Evolutionary conservation across 37 sponge, comb jelly and placozoan genomes (phyloP).

Genomic region (Tethya wilhelma): DNA sequence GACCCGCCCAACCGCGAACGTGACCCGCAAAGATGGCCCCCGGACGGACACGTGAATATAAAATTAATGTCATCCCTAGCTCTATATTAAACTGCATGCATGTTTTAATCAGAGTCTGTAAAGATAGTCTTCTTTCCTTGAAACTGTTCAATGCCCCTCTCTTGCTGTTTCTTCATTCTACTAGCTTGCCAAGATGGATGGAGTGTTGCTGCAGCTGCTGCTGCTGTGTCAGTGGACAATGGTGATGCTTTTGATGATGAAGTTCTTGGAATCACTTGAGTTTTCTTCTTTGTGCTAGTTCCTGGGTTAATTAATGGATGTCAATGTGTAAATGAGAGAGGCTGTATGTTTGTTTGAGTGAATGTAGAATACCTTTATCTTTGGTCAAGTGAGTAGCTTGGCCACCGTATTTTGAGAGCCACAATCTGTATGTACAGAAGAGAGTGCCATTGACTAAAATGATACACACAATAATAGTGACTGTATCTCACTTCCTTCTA

Average conservation of each 20-base stretch:
- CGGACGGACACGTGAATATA: too few relatives aligned
- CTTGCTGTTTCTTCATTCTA: constrained; percentile 32
- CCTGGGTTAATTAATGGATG: too few relatives aligned
- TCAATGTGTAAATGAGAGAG: too few relatives aligned
- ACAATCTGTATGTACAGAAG: constrained; percentile 8
- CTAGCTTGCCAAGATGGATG: constrained; percentile 85
- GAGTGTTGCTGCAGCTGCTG: neutral
- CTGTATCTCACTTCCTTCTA: constrained; percentile 45
- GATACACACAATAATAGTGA: neutral
- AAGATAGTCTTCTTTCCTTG: constrained; percentile 63
- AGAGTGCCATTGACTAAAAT: neutral
- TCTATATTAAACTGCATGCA: too few relatives aligned
- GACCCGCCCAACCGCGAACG: too few relatives aligned
- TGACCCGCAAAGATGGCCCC: too few relatives aligned
- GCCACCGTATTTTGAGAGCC: constrained; percentile 22
- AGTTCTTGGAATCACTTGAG: too few relatives aligned
- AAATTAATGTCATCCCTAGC: too few relatives aligned
- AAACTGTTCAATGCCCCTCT: constrained; percentile 19
- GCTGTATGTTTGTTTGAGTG: too few relatives aligned
- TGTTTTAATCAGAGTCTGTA: constrained; percentile 54
- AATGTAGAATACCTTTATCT: neutral
- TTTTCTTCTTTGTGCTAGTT: too few relatives aligned
- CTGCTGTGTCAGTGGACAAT: neutral
- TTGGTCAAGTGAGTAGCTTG: constrained; percentile 23
- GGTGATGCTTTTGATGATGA: too few relatives aligned